Evolutionary conservation across 1,140 invertebrate species (phyloP).

Genomic region (Drosophila bocki): DNA sequence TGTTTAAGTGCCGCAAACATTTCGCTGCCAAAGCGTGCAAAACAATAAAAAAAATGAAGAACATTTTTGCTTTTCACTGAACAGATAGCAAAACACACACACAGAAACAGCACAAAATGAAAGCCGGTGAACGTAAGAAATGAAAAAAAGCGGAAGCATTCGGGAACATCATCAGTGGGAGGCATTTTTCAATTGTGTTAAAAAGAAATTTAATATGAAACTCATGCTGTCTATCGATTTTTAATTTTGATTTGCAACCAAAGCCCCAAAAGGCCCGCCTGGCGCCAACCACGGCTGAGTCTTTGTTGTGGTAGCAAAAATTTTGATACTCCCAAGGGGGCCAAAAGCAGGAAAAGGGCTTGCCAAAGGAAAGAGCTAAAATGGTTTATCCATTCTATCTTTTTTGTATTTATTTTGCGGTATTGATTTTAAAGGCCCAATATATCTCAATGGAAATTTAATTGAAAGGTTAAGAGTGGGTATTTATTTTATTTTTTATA

Average conservation of each 20-base stretch:
- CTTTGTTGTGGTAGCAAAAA: constrained; percentile 50
- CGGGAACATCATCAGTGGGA: constrained; percentile 29
- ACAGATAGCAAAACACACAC: constrained; percentile 30
- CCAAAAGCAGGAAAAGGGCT: background rate
- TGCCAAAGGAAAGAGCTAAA: constrained; percentile 11
- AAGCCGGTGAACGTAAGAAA: constrained; percentile 3
- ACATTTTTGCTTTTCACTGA: constrained; percentile 51
- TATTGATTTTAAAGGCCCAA: constrained; percentile 16
- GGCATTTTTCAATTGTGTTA: constrained; percentile 64
- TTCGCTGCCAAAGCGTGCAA: constrained; percentile 27
- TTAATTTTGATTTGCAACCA: constrained; percentile 56
- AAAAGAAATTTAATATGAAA: constrained; percentile 67
- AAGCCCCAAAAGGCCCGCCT: background rate
- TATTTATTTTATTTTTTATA: background rate
- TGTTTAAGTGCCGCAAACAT: constrained; percentile 63
- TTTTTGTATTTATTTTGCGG: constrained; percentile 9
- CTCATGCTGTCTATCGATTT: constrained; percentile 64
- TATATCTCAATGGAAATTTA: background rate
- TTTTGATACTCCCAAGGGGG: constrained; percentile 18
- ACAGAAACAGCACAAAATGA: constrained; percentile 11
- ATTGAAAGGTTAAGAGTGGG: background rate
- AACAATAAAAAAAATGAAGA: constrained; percentile 44
- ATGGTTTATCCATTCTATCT: constrained; percentile 13
- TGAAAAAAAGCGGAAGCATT: constrained; percentile 12
- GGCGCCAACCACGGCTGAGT: constrained; percentile 2